These are phyloP conservation scores for Germaria angustata DNA, from an alignment of 2,888 invertebrate species.

Conservation along the genomic window DNA sequence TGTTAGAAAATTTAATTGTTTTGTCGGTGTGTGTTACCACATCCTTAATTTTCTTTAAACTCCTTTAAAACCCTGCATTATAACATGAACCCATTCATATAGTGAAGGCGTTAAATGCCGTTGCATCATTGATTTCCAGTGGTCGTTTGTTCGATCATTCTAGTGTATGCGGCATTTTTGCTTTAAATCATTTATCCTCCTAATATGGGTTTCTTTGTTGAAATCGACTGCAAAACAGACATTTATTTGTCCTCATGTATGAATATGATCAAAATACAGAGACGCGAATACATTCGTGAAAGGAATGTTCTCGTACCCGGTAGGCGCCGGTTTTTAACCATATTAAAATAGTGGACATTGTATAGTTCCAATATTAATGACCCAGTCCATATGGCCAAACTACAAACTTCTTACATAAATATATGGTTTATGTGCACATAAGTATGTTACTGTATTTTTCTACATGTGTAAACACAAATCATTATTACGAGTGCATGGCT, in stretches of 20 bases:
- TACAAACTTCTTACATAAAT: neutral
- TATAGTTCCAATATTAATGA: slow-evolving; percentile 65
- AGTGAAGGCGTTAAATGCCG: slow-evolving; percentile 60
- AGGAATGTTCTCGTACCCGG: slow-evolving; percentile 53
- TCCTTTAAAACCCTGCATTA: neutral
- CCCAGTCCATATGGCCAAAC: slow-evolving; percentile 70
- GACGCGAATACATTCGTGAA: slow-evolving; percentile 6
- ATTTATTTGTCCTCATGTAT: slow-evolving; percentile 28
- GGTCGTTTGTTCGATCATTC: slow-evolving; percentile 29
- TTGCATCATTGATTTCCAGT: slow-evolving; percentile 56
- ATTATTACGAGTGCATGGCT: slow-evolving; percentile 32
- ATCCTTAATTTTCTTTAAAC: neutral
- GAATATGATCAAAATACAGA: slow-evolving; percentile 43
- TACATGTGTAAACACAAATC: slow-evolving; percentile 38
- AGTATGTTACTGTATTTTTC: slow-evolving; percentile 1
- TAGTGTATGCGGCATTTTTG: slow-evolving; percentile 73
- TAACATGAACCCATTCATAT: slow-evolving; percentile 49
- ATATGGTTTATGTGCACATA: neutral
- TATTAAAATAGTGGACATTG: slow-evolving; percentile 65
- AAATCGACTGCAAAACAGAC: slow-evolving; percentile 16
- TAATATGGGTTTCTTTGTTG: slow-evolving; percentile 72
- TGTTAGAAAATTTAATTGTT: too few relatives aligned
- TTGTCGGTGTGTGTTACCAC: too few relatives aligned
- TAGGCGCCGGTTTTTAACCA: slow-evolving; percentile 72
- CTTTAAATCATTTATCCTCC: slow-evolving; percentile 75